phyloP scores from a whole-genome alignment of 2,797 vertebrate species.

The Heteromormyrus szaboi region DNA sequence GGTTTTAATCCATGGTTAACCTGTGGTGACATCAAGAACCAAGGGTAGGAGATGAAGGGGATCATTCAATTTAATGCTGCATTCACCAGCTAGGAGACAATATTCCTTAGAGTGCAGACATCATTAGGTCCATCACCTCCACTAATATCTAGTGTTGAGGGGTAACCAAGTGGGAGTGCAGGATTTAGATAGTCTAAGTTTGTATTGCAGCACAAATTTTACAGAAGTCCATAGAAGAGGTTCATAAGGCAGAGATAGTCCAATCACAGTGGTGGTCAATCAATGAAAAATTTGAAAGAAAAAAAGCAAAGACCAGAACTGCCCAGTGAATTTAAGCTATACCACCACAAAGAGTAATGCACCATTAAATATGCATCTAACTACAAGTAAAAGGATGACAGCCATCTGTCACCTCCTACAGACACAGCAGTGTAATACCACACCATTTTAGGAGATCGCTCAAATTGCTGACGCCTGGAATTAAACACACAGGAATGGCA shows the following conservation, averaged over 20 bases:
- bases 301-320: not conserved
- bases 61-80: not conserved
- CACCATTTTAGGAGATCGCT: not conserved
- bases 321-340: not conserved
- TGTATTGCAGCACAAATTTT: not conserved
- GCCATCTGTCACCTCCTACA: not conserved
- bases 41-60: not conserved
- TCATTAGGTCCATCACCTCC: not conserved
- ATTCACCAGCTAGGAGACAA: not conserved
- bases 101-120: not conserved
- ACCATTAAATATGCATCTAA: not conserved
- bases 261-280: not conserved
- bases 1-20: not conserved
- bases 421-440: not conserved
- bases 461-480: not conserved
- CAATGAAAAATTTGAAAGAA: not conserved
- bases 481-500: not conserved
- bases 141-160: not conserved
- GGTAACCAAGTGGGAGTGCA: not conserved
- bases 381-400: not conserved
- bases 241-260: not conserved
- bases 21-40: not conserved
- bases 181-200: not conserved
- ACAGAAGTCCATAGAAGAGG: not conserved
- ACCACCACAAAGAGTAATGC: not conserved